Evolutionary conservation across 2,113 vertebrate species (phyloP).

Genomic region (Diadophis punctatus): DNA sequence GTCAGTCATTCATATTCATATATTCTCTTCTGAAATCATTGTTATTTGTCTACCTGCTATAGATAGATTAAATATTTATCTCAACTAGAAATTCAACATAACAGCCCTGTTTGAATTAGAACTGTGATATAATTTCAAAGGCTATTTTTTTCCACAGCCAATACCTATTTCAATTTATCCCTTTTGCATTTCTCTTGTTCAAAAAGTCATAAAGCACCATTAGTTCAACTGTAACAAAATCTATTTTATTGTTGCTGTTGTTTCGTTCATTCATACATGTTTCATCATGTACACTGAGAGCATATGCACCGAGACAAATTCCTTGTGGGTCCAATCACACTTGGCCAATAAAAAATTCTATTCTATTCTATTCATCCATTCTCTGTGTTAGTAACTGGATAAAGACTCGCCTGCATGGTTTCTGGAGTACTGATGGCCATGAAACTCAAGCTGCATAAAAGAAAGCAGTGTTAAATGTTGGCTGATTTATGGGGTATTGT

Average conservation of each 20-base stretch:
- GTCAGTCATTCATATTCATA: not conserved
- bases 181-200: not conserved
- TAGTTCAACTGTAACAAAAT: not conserved
- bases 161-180: not conserved
- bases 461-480: not conserved
- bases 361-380: not conserved
- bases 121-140: not conserved
- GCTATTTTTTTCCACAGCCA: not conserved
- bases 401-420: not conserved
- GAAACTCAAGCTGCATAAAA: not conserved
- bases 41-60: not conserved
- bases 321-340: too few species aligned
- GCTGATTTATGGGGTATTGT: not conserved
- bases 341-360: too few species aligned
- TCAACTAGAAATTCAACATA: not conserved
- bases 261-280: not conserved
- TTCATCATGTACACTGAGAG: too few species aligned
- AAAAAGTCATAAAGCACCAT: not conserved
- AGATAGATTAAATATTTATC: not conserved
- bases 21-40: not conserved
- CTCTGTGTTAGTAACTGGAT: not conserved
- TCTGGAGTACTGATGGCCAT: not conserved
- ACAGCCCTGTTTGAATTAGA: not conserved
- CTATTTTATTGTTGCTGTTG: not conserved
- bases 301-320: too few species aligned